A percentile compares a stretch with the other conserved stretches of the same genome.
Conservation (phyloP, 2,888 invertebrate species). For the Eilema depressum region DNA sequence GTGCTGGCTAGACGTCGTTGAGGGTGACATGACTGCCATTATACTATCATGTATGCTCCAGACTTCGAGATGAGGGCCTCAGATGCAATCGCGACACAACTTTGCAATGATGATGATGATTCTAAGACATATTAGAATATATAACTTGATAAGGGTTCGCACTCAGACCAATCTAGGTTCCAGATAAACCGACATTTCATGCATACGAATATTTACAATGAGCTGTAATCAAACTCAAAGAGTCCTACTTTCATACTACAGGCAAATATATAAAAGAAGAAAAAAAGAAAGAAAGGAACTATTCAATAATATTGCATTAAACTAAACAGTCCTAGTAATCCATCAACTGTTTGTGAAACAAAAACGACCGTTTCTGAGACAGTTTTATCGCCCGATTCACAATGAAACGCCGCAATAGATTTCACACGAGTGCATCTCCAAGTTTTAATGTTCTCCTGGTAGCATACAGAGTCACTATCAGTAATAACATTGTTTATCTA, state of each 20-base stretch:
- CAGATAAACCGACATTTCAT: too few relatives aligned
- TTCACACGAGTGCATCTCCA: constrained; percentile 35
- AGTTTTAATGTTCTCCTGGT: constrained; percentile 37
- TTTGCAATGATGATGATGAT: too few relatives aligned
- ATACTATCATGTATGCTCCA: too few relatives aligned
- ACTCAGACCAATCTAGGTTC: too few relatives aligned
- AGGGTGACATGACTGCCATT: too few relatives aligned
- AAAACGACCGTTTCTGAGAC: constrained; percentile 40
- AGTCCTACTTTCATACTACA: not conserved
- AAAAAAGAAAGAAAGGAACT: not conserved
- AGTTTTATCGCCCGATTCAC: constrained; percentile 41
- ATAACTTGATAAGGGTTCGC: too few relatives aligned
- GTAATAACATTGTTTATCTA: constrained; percentile 13
- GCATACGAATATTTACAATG: too few relatives aligned
- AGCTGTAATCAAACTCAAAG: too few relatives aligned
- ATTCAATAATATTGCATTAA: not conserved
- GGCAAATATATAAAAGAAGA: not conserved
- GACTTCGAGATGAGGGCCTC: too few relatives aligned
- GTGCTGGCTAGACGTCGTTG: too few relatives aligned
- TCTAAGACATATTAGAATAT: too few relatives aligned
- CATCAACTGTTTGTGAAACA: constrained; percentile 32
- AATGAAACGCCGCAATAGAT: constrained; percentile 36
- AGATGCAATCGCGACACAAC: too few relatives aligned
- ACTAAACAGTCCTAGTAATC: constrained; percentile 16
- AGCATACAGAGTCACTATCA: constrained; percentile 14